Conservation (phyloP, 2,797 vertebrate genomes). For the Silurus aristotelis region DNA sequence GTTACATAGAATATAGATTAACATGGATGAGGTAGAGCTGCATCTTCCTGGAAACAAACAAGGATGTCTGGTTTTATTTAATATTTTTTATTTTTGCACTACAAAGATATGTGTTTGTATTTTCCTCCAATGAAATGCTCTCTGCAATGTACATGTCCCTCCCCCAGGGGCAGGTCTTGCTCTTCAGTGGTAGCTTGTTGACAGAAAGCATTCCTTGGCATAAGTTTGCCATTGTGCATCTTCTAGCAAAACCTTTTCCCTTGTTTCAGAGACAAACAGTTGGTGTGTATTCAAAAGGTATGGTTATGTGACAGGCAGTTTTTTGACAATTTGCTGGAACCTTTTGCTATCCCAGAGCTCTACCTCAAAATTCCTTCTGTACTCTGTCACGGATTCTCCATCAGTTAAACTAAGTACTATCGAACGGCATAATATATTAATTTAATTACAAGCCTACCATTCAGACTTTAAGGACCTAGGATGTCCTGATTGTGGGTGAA, state of each 20-base stretch:
- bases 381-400: too few relatives aligned
- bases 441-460: background rate
- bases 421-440: background rate
- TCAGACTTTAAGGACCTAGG: background rate
- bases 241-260: background rate
- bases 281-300: background rate
- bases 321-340: background rate
- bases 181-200: background rate
- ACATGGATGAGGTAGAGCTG: too few relatives aligned
- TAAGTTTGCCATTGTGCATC: background rate
- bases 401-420: too few relatives aligned
- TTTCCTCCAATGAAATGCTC: background rate
- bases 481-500: background rate
- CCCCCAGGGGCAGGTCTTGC: slow-evolving; percentile 1
- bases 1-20: too few relatives aligned
- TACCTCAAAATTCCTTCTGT: background rate
- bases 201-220: background rate
- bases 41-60: too few relatives aligned
- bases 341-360: background rate
- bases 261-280: too few relatives aligned
- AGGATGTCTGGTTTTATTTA: too few relatives aligned
- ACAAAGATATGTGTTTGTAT: background rate
- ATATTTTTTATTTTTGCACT: too few relatives aligned
- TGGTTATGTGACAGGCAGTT: too few relatives aligned
- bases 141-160: background rate